These are phyloP conservation scores for Myioborus miniatus DNA, from an alignment of 2,797 vertebrate species.

Conservation along the genomic window DNA sequence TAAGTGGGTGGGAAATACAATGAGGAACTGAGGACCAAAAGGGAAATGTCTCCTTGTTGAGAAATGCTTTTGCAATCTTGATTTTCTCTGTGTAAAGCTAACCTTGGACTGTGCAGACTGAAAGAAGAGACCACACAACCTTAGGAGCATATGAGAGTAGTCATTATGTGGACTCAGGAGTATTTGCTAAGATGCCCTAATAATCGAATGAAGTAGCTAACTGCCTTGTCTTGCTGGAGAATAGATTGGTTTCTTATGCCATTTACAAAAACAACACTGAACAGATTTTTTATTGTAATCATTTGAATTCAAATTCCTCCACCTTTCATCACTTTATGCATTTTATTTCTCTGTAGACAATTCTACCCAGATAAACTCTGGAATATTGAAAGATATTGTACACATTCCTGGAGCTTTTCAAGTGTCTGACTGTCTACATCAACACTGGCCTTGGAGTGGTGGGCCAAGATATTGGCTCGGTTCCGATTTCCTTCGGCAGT, in stretches of 20 bases:
- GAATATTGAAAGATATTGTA: background rate
- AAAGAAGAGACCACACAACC: background rate
- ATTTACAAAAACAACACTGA: background rate
- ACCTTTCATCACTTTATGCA: background rate
- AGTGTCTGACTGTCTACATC: background rate
- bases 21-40: background rate
- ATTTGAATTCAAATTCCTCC: background rate
- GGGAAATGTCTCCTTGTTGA: background rate
- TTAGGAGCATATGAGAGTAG: background rate
- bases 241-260: background rate
- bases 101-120: background rate
- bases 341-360: background rate
- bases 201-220: background rate
- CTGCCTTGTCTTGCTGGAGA: background rate
- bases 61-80: background rate
- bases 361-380: background rate
- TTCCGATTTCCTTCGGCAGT: background rate
- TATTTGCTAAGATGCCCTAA: background rate
- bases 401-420: background rate
- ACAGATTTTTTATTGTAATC: background rate
- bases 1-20: constrained; percentile 13
- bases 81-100: background rate
- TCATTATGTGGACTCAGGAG: background rate
- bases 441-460: background rate
- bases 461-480: background rate